Conservation (phyloP, 2,797 vertebrate species). For the Aselliscus stoliczkanus region DNA sequence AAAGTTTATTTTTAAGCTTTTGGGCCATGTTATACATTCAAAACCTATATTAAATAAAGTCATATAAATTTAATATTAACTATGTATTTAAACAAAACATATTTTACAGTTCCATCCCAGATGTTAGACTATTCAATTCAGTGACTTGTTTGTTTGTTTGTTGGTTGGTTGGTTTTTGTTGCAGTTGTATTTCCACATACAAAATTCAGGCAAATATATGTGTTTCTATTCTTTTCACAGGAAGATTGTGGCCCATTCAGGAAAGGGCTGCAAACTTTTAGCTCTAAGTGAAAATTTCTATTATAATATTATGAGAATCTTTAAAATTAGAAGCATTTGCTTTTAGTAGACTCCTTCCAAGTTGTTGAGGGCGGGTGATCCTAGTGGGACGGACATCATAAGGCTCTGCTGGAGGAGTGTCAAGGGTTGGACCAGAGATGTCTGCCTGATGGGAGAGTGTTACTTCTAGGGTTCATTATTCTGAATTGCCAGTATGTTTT, state of each 20-base stretch:
- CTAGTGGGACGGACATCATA: background rate
- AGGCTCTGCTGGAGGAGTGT: background rate
- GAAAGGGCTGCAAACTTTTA: background rate
- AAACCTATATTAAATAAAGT: background rate
- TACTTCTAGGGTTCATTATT: background rate
- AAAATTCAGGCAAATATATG: background rate
- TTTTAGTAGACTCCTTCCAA: background rate
- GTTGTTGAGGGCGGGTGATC: background rate
- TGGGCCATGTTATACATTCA: background rate
- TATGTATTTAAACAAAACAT: background rate
- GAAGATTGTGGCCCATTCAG: background rate
- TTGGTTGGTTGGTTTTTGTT: no score
- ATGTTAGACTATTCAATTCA: background rate
- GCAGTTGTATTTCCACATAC: background rate
- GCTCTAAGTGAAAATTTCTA: background rate
- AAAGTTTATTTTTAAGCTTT: background rate
- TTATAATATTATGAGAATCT: background rate
- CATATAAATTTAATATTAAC: background rate
- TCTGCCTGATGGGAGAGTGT: background rate
- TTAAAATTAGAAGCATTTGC: background rate
- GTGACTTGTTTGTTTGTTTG: no score
- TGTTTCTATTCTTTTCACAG: background rate
- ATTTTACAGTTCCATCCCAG: background rate
- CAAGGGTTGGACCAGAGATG: background rate
- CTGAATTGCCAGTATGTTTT: background rate